Evolutionary conservation across 2,797 vertebrate species (phyloP).

Genomic region (Borostomias antarcticus): DNA sequence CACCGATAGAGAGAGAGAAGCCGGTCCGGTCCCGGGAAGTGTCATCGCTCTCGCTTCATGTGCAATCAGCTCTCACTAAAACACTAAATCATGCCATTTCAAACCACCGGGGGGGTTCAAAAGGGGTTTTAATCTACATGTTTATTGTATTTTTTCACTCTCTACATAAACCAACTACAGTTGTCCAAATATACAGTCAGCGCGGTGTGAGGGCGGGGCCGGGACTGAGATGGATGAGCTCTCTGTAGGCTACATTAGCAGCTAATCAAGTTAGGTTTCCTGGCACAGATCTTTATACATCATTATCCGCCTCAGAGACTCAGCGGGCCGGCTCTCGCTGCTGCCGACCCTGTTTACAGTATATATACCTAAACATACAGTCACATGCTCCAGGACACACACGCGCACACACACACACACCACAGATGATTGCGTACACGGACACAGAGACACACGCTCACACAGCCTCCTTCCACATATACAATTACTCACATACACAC

Average conservation of each 20-base stretch:
- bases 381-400: slow-evolving; percentile 22
- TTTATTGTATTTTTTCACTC: slow-evolving; percentile 83
- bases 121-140: slow-evolving; percentile 73
- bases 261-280: slow-evolving; percentile 75
- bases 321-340: slow-evolving; percentile 31
- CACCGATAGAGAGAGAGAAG: slow-evolving; percentile 35
- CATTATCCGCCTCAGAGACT: slow-evolving; percentile 46
- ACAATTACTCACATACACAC: slow-evolving; percentile 9
- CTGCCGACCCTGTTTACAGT: slow-evolving; percentile 20
- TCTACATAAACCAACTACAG: slow-evolving; percentile 72
- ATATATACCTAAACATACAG: slow-evolving; percentile 3
- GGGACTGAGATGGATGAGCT: slow-evolving; percentile 76
- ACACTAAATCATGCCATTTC: slow-evolving; percentile 55
- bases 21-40: slow-evolving; percentile 21
- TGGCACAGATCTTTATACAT: slow-evolving; percentile 59
- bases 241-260: slow-evolving; percentile 64
- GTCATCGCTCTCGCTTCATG: slow-evolving; percentile 48
- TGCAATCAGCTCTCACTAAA: slow-evolving; percentile 51
- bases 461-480: slow-evolving; percentile 14
- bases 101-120: slow-evolving; percentile 56
- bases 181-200: slow-evolving; percentile 78
- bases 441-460: not conserved
- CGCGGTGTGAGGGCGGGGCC: slow-evolving; percentile 53
- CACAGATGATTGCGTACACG: not conserved
- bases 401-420: slow-evolving; percentile 13